Evolutionary conservation across 2,797 vertebrate species (phyloP).

Genomic region (Coluber constrictor): DNA sequence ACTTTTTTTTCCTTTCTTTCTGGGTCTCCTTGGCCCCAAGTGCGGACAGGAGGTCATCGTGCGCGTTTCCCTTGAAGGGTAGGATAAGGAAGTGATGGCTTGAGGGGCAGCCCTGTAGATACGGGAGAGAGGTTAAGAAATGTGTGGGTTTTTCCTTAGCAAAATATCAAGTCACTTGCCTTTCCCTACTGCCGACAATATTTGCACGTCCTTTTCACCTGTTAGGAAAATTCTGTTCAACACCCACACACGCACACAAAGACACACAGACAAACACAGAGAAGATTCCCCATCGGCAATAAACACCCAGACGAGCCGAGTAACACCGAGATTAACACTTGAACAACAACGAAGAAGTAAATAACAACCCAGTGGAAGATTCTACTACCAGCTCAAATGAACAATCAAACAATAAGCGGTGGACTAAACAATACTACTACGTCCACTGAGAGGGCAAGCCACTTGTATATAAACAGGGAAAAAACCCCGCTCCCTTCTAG

Average conservation of each 20-base stretch:
- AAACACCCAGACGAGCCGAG: too few species aligned
- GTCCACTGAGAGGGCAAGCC: too few species aligned
- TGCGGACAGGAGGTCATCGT: not conserved
- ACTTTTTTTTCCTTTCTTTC: not conserved
- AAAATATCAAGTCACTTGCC: not conserved
- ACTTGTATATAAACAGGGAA: too few species aligned
- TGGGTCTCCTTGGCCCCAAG: not conserved
- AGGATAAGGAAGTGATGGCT: not conserved
- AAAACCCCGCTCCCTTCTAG: too few species aligned
- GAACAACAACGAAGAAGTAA: too few species aligned
- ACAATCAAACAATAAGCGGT: too few species aligned
- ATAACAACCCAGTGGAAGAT: too few species aligned
- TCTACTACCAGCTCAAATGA: too few species aligned
- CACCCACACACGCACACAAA: not conserved
- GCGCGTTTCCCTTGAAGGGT: not conserved
- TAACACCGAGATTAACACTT: too few species aligned
- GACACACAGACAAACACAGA: too few species aligned
- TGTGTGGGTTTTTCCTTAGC: not conserved
- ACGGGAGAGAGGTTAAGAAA: not conserved
- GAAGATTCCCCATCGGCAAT: too few species aligned
- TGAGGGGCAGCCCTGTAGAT: not conserved
- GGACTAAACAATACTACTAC: too few species aligned
- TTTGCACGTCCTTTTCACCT: not conserved
- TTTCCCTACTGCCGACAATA: not conserved
- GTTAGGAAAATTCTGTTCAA: not conserved